Conservation (phyloP, 2,113 vertebrate species). For the Oreochromis niloticus region DNA sequence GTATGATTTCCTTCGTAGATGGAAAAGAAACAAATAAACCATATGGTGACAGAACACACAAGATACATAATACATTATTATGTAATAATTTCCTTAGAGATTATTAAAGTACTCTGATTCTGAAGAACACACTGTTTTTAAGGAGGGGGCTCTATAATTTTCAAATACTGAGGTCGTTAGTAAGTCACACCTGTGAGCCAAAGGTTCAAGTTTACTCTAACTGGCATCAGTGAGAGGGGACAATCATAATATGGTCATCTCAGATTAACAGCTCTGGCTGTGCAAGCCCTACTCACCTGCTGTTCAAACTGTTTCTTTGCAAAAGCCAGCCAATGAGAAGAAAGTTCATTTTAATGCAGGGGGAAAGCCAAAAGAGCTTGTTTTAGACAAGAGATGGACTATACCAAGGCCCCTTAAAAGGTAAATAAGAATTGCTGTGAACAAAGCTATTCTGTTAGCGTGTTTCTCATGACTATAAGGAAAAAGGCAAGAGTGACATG, state of each 20-base stretch:
- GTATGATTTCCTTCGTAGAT: background rate
- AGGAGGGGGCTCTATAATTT: background rate
- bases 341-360: background rate
- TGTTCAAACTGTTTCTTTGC: background rate
- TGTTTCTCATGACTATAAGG: background rate
- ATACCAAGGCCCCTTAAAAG: background rate
- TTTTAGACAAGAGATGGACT: background rate
- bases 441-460: background rate
- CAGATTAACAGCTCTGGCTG: background rate
- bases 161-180: background rate
- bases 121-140: no score
- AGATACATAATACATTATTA: background rate
- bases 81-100: background rate
- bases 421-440: background rate
- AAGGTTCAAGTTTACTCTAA: background rate
- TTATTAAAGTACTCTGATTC: no score
- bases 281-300: background rate
- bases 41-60: background rate
- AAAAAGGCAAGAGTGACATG: background rate
- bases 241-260: background rate
- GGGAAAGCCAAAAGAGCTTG: background rate
- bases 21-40: background rate
- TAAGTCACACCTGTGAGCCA: background rate
- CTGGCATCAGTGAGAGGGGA: background rate
- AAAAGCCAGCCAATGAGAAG: background rate